These are phyloP conservation scores for Capreolus pygargus DNA, from an alignment of 2,113 vertebrate genomes.

Conservation along the genomic window DNA sequence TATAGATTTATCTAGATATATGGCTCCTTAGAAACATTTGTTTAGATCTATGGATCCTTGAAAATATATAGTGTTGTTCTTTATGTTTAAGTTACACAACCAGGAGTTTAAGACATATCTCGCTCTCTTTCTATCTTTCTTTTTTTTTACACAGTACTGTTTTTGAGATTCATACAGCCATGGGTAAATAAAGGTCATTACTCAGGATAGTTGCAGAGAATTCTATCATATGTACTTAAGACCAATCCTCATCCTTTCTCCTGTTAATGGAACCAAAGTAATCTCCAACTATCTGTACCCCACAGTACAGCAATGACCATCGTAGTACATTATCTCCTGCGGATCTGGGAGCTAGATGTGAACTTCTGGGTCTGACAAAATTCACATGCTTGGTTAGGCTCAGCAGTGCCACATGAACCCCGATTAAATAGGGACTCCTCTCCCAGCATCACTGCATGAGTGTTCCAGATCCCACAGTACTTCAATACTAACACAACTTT, in stretches of 20 bases:
- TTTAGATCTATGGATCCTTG: background rate
- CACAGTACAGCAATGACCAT: background rate
- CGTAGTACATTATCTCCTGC: no score
- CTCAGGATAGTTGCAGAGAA: background rate
- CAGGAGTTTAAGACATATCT: background rate
- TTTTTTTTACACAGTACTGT: background rate
- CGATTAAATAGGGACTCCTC: background rate
- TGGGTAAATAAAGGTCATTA: background rate
- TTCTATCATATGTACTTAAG: background rate
- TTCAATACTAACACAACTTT: background rate
- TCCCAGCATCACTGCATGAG: background rate
- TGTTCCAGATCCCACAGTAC: background rate
- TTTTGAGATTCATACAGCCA: background rate
- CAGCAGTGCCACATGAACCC: background rate
- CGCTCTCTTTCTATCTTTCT: background rate
- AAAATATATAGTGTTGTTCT: background rate
- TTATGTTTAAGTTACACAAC: background rate
- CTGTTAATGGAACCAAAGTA: background rate
- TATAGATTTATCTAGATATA: background rate
- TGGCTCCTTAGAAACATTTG: background rate
- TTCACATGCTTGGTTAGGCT: background rate
- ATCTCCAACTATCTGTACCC: background rate
- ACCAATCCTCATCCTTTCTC: background rate
- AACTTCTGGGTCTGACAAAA: background rate
- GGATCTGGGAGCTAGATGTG: background rate